phyloP scores from a whole-genome alignment of 1,140 invertebrate species.

The Parasteatoda tepidariorum region DNA sequence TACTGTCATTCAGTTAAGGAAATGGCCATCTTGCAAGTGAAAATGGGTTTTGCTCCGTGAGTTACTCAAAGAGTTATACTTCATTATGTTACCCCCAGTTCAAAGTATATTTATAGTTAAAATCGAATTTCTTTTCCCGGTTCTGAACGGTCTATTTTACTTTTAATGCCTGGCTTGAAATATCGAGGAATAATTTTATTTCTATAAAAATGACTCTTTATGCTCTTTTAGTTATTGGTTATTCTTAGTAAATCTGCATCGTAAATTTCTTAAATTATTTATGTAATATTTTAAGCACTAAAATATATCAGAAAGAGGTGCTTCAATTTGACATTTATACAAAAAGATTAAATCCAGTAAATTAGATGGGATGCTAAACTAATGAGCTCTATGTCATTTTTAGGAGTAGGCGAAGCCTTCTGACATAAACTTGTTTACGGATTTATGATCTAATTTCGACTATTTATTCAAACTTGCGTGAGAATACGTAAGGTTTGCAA shows the following conservation, averaged over 20 bases:
- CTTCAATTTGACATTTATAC: too few species aligned
- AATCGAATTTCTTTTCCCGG: slow-evolving; percentile 3
- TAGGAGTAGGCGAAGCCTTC: too few species aligned
- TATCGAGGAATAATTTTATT: neutral
- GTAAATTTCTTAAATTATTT: neutral
- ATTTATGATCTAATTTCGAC: too few species aligned
- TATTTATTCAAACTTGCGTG: too few species aligned
- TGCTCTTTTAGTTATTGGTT: neutral
- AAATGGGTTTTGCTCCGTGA: slow-evolving; percentile 31
- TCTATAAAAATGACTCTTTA: neutral
- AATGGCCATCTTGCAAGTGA: slow-evolving; percentile 46
- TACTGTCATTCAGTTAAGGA: slow-evolving; percentile 39
- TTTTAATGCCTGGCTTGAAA: neutral
- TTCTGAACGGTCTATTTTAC: neutral
- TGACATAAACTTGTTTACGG: too few species aligned
- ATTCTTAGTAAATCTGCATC: neutral
- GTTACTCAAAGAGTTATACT: slow-evolving; percentile 12
- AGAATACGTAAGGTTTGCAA: too few species aligned
- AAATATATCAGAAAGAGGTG: too few species aligned
- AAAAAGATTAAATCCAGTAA: too few species aligned
- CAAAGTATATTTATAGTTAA: slow-evolving; percentile 13
- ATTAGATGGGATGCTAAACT: too few species aligned
- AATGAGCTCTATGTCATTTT: too few species aligned
- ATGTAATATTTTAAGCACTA: too few species aligned
- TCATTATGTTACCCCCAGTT: slow-evolving; percentile 26